phyloP scores from a whole-genome alignment of 2,888 invertebrate genomes.

The Lasiommata megera region DNA sequence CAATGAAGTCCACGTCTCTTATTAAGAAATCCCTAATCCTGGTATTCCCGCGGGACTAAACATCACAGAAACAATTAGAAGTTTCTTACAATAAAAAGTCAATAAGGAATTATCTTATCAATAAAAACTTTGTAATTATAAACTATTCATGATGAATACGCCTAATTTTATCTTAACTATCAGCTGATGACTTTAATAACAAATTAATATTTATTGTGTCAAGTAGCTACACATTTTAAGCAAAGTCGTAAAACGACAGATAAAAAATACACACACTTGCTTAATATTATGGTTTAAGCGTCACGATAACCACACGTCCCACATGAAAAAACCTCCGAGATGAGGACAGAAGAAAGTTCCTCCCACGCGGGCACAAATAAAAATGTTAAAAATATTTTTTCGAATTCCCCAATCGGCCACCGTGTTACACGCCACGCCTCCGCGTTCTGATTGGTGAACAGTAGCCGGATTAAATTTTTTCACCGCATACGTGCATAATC shows the following conservation, averaged over 20 bases:
- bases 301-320: conserved; percentile 41
- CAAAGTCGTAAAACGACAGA: background rate
- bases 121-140: too few species aligned
- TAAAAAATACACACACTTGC: background rate
- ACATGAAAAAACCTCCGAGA: conserved; percentile 67
- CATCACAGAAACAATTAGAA: too few species aligned
- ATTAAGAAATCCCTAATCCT: too few species aligned
- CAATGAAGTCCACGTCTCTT: too few species aligned
- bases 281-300: background rate
- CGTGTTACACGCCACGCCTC: conserved; percentile 74
- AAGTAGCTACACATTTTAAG: background rate
- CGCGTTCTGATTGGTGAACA: conserved; percentile 66
- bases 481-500: conserved; percentile 32
- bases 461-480: conserved; percentile 59
- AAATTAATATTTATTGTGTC: too few species aligned
- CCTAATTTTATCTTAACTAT: too few species aligned
- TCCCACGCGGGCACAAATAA: conserved; percentile 64
- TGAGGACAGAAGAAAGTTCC: conserved; percentile 74
- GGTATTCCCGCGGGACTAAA: too few species aligned
- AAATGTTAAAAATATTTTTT: conserved; percentile 59
- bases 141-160: too few species aligned
- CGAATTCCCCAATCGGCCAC: conserved; percentile 61
- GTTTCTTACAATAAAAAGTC: too few species aligned
- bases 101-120: too few species aligned
- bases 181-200: too few species aligned